Evolutionary conservation across 2,797 vertebrate species (phyloP).

Genomic region (Falco cherrug): DNA sequence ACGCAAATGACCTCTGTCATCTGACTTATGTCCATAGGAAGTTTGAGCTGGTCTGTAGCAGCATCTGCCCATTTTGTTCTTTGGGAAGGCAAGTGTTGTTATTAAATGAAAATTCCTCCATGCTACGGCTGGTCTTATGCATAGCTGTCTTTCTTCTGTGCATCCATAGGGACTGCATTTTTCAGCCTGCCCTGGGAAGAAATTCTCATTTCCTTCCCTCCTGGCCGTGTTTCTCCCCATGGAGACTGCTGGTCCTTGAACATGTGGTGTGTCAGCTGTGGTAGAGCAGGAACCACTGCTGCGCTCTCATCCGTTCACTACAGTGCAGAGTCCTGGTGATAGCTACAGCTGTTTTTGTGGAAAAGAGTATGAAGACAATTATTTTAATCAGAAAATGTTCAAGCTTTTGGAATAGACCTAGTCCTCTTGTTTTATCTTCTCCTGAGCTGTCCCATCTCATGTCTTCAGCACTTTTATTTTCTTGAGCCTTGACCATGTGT

Average conservation of each 20-base stretch:
- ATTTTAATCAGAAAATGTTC: neutral
- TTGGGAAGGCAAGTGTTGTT: neutral
- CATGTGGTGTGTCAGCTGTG: neutral
- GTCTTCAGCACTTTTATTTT: neutral
- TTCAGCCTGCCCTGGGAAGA: neutral
- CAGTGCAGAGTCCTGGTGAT: neutral
- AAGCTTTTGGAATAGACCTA: neutral
- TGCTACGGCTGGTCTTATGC: neutral
- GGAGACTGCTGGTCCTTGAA: neutral
- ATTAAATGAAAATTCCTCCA: neutral
- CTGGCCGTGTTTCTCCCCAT: neutral
- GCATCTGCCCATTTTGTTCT: neutral
- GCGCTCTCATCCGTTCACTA: neutral
- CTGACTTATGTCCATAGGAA: neutral
- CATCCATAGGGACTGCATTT: neutral
- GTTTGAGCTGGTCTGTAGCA: neutral
- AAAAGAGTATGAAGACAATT: neutral
- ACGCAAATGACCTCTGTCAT: neutral
- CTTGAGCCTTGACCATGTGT: neutral
- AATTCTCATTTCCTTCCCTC: neutral
- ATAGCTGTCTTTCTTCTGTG: neutral
- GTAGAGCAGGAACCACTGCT: neutral
- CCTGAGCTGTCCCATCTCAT: neutral
- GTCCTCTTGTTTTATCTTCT: neutral
- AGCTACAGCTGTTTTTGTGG: neutral